phyloP scores from a whole-genome alignment of 2,113 vertebrate species.

The Seriola aureovittata region DNA sequence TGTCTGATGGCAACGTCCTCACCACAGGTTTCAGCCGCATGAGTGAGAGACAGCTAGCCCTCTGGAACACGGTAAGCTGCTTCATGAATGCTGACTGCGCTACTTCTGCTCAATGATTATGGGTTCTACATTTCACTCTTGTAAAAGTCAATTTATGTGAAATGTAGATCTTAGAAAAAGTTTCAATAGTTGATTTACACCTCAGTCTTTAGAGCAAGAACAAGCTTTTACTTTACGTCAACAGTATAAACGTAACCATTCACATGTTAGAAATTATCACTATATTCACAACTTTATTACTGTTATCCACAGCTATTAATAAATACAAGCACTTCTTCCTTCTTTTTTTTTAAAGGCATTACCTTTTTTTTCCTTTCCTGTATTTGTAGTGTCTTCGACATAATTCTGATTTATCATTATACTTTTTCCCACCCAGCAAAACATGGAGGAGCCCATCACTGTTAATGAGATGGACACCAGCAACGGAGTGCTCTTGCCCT shows the following conservation, averaged over 20 bases:
- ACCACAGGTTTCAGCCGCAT: slow-evolving; percentile 98
- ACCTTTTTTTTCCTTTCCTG: not conserved
- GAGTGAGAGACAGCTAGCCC: slow-evolving; percentile 95
- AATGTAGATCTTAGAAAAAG: too few relatives aligned
- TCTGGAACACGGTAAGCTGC: slow-evolving; percentile 91
- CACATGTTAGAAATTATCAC: too few relatives aligned
- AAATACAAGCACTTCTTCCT: not conserved
- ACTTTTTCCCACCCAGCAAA: slow-evolving; percentile 83
- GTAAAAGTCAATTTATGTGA: not conserved
- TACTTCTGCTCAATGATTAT: not conserved
- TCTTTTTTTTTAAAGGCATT: not conserved
- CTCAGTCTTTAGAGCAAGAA: not conserved
- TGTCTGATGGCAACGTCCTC: slow-evolving; percentile 93
- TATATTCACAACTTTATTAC: not conserved
- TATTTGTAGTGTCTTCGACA: not conserved
- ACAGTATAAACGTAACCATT: not conserved
- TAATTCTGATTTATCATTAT: not conserved
- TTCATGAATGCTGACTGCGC: not conserved
- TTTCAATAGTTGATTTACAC: too few relatives aligned
- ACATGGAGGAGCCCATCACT: slow-evolving; percentile 92
- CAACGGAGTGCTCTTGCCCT: slow-evolving; percentile 95
- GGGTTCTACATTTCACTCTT: not conserved
- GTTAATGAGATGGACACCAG: slow-evolving; percentile 97
- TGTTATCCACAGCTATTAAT: not conserved
- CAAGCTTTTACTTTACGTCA: not conserved